A percentile compares a stretch with the other conserved stretches of the same genome.
These are phyloP conservation scores for Euproctis similis DNA, from an alignment of 2,888 invertebrate species.

Conservation along the genomic window DNA sequence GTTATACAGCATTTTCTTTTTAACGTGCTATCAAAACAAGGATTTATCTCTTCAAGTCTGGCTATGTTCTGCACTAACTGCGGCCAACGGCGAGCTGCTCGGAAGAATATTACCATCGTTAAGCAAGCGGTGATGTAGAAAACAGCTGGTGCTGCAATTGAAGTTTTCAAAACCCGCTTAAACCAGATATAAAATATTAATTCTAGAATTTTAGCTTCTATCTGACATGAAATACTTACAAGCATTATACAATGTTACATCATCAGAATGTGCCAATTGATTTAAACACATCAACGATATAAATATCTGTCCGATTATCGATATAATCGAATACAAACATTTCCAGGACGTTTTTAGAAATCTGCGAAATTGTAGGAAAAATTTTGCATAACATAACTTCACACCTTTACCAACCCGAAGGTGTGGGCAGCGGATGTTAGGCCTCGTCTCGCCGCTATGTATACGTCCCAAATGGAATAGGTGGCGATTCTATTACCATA, in stretches of 20 bases:
- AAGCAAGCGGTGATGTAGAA: conserved; percentile 51
- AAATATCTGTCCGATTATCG: conserved; percentile 50
- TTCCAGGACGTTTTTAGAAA: conserved; percentile 53
- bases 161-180: no score
- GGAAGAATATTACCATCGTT: conserved; percentile 48
- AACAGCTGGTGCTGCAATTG: conserved; percentile 44
- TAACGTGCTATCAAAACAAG: conserved; percentile 37
- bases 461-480: no score
- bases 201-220: no score
- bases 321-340: conserved; percentile 40
- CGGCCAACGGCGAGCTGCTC: conserved; percentile 51
- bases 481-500: no score
- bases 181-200: no score
- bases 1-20: conserved; percentile 47
- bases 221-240: conserved; percentile 47
- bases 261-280: conserved; percentile 27
- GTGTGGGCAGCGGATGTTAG: no score
- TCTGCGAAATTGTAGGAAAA: no score
- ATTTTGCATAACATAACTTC: no score
- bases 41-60: conserved; percentile 46
- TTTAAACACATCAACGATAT: conserved; percentile 45
- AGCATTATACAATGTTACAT: conserved; percentile 39
- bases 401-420: no score
- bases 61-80: conserved; percentile 38
- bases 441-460: no score